Evolutionary conservation across 1,140 invertebrate genomes (phyloP), one percentile per base, ranked within the genome.

Genomic region (Agrypnia vestita): DNA sequence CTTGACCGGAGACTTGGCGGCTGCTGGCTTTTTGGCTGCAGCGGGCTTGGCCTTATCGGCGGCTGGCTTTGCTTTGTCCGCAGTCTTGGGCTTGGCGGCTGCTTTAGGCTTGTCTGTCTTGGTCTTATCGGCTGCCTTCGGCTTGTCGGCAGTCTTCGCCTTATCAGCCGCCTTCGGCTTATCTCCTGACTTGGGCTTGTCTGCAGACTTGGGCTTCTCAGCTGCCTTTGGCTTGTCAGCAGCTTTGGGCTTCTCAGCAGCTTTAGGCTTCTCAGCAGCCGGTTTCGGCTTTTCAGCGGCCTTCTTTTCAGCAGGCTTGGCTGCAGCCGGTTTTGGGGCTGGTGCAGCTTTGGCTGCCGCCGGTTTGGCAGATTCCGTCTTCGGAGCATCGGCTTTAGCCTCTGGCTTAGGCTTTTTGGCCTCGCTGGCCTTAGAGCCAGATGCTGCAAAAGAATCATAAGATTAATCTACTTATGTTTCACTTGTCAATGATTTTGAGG

Each of bases 121-220:
- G 0, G 92, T 91, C 85, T 94, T 94, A 0, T 91, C 88, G 80
- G 90, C 88, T 80, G 90, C 88, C 84, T 90, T 90, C 21, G 89
- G 85, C 78, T 88, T 89, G 35, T 88, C 84, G 13, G 87, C 82
- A 59, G 86, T 83, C 46, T 76, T 76, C 69, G 88, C 83, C 80
- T 91, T 91, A 0, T 90, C 84, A 17, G 89, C 87, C 71, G 88
- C 76, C 80, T 91, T 91, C 4, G 84, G 86, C 59, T 87, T 84
- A 21, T 89, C 87, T 64, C 87, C 90, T 81, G 86, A 86, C 77
- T 86, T 85, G 51, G 86, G 85, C 80, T 91, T 89, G 4, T 86
- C 78, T 17, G 74, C 81, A 78, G 86, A 84, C 69, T 89, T 86
- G 78, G 91, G 91, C 1, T 90, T 82, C 12, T 85, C 90, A 86